These are phyloP conservation scores for Diabrotica undecimpunctata DNA, from an alignment of 1,140 invertebrate species.

Conservation along the genomic window DNA sequence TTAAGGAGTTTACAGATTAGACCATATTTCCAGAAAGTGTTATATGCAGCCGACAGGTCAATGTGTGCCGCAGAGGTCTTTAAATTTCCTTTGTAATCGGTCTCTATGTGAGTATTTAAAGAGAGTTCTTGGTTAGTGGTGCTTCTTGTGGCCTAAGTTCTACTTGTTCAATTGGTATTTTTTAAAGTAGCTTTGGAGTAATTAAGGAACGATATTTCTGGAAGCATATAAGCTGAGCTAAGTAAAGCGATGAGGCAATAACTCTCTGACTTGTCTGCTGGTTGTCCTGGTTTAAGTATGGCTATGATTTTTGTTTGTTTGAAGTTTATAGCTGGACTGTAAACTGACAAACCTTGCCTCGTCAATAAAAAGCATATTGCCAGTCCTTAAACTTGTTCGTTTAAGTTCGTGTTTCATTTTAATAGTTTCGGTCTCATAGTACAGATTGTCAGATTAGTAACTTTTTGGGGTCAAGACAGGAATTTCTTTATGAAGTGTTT, in stretches of 20 bases:
- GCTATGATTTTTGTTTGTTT: constrained; percentile 1
- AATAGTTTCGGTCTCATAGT: no score
- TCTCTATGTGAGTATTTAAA: no score
- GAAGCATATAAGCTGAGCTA: not conserved
- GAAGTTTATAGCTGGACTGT: not conserved
- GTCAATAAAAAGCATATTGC: no score
- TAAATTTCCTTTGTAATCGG: no score
- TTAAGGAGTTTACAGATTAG: not conserved
- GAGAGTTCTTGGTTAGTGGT: not conserved
- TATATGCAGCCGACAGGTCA: not conserved
- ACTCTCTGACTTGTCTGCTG: no score
- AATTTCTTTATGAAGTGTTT: no score
- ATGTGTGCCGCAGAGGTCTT: not conserved
- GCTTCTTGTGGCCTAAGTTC: not conserved
- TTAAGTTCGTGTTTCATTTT: no score
- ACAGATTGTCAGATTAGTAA: no score
- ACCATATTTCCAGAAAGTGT: not conserved
- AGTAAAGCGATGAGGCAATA: no score
- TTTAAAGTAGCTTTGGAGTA: not conserved
- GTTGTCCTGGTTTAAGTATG: not conserved
- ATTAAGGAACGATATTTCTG: not conserved
- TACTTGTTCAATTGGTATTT: not conserved
- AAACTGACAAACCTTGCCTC: no score
- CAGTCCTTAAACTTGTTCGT: no score
- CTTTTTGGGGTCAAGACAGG: no score